phyloP scores from a whole-genome alignment of 2,113 vertebrate genomes.

The Megaleporinus macrocephalus region DNA sequence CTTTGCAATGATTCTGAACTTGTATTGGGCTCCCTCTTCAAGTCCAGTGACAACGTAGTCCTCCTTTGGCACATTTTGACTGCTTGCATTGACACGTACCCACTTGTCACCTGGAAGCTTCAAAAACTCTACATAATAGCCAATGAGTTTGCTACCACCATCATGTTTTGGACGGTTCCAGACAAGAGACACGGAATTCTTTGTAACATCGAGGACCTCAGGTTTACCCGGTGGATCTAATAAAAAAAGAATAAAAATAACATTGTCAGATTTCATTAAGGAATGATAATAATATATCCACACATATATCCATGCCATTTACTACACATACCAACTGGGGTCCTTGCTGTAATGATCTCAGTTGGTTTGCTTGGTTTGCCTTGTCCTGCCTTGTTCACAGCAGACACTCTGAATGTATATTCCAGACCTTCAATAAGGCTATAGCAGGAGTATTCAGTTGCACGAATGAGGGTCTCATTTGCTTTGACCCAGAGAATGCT shows the following conservation, averaged over 20 bases:
- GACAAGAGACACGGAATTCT: constrained; percentile 86
- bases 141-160: constrained; percentile 94
- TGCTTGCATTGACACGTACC: constrained; percentile 88
- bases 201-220: constrained; percentile 93
- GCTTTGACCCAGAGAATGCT: constrained; percentile 94
- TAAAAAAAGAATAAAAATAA: not conserved
- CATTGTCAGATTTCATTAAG: not conserved
- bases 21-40: constrained; percentile 90
- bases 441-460: constrained; percentile 90
- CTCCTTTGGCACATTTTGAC: constrained; percentile 90
- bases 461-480: constrained; percentile 87
- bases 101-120: constrained; percentile 94
- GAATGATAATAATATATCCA: not conserved
- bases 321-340: constrained; percentile 85
- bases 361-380: constrained; percentile 96
- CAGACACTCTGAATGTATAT: constrained; percentile 95
- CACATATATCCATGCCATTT: not conserved
- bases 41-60: constrained; percentile 88
- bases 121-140: constrained; percentile 90
- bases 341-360: constrained; percentile 91
- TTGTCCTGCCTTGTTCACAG: constrained; percentile 90
- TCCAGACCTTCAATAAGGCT: constrained; percentile 93
- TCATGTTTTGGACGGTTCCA: constrained; percentile 94
- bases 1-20: constrained; percentile 94
- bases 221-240: constrained; percentile 97